Evolutionary conservation across 2,888 invertebrate species (phyloP), one percentile per base, ranked within the genome.

Genomic region (Steromphala cineraria): DNA sequence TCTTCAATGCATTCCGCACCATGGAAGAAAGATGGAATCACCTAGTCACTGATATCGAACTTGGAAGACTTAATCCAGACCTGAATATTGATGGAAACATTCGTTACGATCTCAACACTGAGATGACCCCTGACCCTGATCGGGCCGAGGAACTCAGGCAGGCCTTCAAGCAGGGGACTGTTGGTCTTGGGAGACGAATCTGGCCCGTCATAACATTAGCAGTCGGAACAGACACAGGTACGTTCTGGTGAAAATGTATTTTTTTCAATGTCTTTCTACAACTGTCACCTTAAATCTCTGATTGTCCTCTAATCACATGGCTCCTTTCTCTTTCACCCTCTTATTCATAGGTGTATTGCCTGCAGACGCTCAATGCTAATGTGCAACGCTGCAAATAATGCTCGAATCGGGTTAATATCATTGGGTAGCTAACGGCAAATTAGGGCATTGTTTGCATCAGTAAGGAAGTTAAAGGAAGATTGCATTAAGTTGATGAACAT

Each of bases 171-270:
- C 82, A 82, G 21, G 91, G 90, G 1, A 85, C 86, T n/a, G 84
- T 86, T 3, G 91, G 92, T n/a, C 82, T 92, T 52, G 90, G 87
- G 19, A 84, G 82, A 67, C 84, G 91, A 67, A 84, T 90, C 28
- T 92, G 92, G 92, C 92, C 91, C 19, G 82, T 89, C 21, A 85
- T 88, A 36, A 84, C 89, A 76, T 79, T 91, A 28, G 80, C 91
- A 2, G 79, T 92, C 74, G 85, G 88, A 8, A 87, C 89, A 13
- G 91, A 91, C 80, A 89, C 92, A 0, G 93, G 93, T 4, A 86
- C 91, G 10, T 91, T 92, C 88, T 36, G 36, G 2, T 2, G 10
- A 10, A 46, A 46, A 46, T 13, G 46, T 10, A 5, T 46, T 46
- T 13, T 10, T 46, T 46, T 46, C n/a, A n/a, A n/a, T n/a, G n/a